Percentiles rank a stretch among this genome's conserved stretches.
These are phyloP conservation scores for Contarinia nasturtii DNA, from an alignment of 1,140 invertebrate genomes.

Conservation along the genomic window DNA sequence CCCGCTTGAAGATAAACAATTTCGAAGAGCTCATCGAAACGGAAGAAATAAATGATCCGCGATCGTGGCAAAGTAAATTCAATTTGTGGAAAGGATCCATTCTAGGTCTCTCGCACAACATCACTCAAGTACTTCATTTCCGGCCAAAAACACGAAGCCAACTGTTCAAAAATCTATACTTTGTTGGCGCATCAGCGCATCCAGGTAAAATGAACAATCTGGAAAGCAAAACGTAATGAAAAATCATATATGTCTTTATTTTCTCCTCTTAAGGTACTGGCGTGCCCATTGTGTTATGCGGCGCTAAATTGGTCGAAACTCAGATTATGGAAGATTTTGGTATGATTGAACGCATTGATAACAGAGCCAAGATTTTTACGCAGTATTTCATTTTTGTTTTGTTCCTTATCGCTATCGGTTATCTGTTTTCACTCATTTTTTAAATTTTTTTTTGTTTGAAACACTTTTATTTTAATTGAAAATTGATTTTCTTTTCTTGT, in stretches of 20 bases:
- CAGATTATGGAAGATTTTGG: neutral
- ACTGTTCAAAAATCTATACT: neutral
- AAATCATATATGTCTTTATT: too few relatives aligned
- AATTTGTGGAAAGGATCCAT: constrained; percentile 1
- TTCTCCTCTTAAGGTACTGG: too few relatives aligned
- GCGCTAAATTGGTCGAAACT: neutral
- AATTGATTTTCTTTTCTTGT: neutral
- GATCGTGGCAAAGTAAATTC: neutral
- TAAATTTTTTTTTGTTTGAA: too few relatives aligned
- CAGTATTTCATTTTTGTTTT: neutral
- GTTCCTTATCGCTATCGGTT: neutral
- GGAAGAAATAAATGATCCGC: neutral
- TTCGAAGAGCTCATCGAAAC: neutral
- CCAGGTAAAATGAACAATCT: too few relatives aligned
- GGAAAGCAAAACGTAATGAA: too few relatives aligned
- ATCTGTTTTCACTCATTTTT: too few relatives aligned
- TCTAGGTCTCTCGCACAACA: neutral
- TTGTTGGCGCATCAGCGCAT: neutral
- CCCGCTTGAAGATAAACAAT: neutral
- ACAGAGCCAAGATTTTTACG: neutral
- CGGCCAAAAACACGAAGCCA: neutral
- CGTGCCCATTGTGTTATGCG: neutral
- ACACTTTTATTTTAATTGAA: neutral
- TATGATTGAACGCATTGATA: neutral
- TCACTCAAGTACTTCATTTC: neutral